Conservation (phyloP, 2,113 vertebrate species). For the Gadus chalcogrammus region DNA sequence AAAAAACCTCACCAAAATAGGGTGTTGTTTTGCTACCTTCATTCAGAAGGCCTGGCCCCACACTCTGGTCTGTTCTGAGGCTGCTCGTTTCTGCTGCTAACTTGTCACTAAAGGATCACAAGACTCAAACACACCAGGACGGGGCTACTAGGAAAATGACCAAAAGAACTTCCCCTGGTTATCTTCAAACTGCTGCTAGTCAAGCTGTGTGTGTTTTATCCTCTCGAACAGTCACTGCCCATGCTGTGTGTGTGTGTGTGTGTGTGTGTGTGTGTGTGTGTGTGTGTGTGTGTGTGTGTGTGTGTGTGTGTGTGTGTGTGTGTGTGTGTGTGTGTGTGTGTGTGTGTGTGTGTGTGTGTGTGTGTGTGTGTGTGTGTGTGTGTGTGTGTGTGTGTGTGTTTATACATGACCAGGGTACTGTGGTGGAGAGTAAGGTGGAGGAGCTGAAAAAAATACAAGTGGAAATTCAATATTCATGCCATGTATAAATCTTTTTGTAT, state of each 20-base stretch:
- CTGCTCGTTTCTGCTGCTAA: neutral
- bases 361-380: slow-evolving; percentile 8
- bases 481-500: neutral
- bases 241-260: slow-evolving; percentile 2
- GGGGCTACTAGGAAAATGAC: slow-evolving; percentile 32
- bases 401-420: slow-evolving; percentile 68
- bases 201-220: slow-evolving; percentile 30
- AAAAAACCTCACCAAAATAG: too few relatives aligned
- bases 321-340: slow-evolving; percentile 10
- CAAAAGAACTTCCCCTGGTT: slow-evolving; percentile 48
- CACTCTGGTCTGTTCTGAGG: too few relatives aligned
- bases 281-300: neutral
- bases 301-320: neutral
- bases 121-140: slow-evolving; percentile 31
- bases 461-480: neutral
- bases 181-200: slow-evolving; percentile 34
- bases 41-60: too few relatives aligned
- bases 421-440: slow-evolving; percentile 74
- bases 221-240: slow-evolving; percentile 44
- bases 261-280: neutral
- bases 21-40: too few relatives aligned
- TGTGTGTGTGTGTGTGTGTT: neutral
- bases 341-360: neutral
- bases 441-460: slow-evolving; percentile 61
- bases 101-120: neutral